A percentile compares a stretch with the other conserved stretches of the same genome.
These are phyloP conservation scores for Ferdinandea cuprea DNA, from an alignment of 2,888 invertebrate genomes.

Conservation along the genomic window DNA sequence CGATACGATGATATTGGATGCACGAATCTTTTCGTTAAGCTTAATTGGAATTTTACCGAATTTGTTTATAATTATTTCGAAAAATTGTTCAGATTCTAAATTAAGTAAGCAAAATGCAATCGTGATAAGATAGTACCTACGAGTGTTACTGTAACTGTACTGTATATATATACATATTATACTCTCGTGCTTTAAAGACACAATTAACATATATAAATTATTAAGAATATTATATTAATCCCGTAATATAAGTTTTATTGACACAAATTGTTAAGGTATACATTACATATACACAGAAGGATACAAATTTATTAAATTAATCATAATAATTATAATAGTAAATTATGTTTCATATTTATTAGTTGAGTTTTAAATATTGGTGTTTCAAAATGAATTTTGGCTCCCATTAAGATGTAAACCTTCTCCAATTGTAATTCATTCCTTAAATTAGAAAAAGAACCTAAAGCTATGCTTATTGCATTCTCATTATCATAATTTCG, in stretches of 20 bases:
- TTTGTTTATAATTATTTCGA: background rate
- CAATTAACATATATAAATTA: slow-evolving; percentile 66
- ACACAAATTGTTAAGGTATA: background rate
- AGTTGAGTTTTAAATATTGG: too few relatives aligned
- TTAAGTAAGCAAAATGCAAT: slow-evolving; percentile 40
- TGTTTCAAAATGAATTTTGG: too few relatives aligned
- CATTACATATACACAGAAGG: background rate
- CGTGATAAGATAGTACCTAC: slow-evolving; percentile 64
- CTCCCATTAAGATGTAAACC: too few relatives aligned
- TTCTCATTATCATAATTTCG: too few relatives aligned
- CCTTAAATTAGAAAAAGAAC: too few relatives aligned
- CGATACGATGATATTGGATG: too few relatives aligned
- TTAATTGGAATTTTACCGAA: too few relatives aligned
- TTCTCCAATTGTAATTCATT: too few relatives aligned
- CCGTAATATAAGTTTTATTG: background rate
- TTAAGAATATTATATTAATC: slow-evolving; percentile 10
- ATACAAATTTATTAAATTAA: background rate
- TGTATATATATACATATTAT: background rate
- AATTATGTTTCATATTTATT: background rate
- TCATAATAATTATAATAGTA: background rate
- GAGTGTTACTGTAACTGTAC: slow-evolving; percentile 28
- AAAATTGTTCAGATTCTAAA: slow-evolving; percentile 33
- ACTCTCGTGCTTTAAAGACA: slow-evolving; percentile 31
- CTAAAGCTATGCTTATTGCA: too few relatives aligned
- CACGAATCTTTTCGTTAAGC: too few relatives aligned